Conservation (phyloP, 2,888 invertebrate species). For the Lasius fuliginosus region DNA sequence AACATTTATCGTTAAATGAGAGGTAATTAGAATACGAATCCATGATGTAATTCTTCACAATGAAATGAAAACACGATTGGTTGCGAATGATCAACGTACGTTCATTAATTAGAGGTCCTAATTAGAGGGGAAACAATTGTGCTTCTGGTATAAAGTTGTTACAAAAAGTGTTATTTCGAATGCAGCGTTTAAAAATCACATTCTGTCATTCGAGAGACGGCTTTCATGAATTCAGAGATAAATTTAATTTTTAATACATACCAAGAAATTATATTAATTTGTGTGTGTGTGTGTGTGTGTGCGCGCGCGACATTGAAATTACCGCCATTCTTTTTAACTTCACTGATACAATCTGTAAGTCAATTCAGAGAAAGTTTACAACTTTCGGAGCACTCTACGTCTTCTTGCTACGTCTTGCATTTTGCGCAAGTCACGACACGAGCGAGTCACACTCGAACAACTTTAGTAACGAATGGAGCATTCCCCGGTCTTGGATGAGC, state of each 20-base stretch:
- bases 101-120: constrained; percentile 31
- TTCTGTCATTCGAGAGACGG: background rate
- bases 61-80: constrained; percentile 5
- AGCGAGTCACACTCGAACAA: constrained; percentile 53
- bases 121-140: constrained; percentile 6
- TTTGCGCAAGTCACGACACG: constrained; percentile 47
- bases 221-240: background rate
- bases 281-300: too few species aligned
- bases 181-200: background rate
- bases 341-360: background rate
- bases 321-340: background rate
- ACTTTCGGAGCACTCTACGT: constrained; percentile 1
- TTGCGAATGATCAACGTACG: background rate
- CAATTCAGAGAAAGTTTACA: background rate
- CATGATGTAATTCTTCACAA: background rate
- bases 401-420: constrained; percentile 40
- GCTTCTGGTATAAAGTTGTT: background rate
- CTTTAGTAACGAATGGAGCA: constrained; percentile 55
- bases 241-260: background rate
- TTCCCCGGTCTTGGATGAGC: constrained; percentile 51
- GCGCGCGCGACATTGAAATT: background rate
- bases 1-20: constrained; percentile 36
- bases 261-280: background rate
- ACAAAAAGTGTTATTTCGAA: background rate
- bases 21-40: background rate